Percentiles rank a stretch among this genome's conserved stretches.
Conservation (phyloP, 2,113 vertebrate genomes). For the Callocephalon fimbriatum region DNA sequence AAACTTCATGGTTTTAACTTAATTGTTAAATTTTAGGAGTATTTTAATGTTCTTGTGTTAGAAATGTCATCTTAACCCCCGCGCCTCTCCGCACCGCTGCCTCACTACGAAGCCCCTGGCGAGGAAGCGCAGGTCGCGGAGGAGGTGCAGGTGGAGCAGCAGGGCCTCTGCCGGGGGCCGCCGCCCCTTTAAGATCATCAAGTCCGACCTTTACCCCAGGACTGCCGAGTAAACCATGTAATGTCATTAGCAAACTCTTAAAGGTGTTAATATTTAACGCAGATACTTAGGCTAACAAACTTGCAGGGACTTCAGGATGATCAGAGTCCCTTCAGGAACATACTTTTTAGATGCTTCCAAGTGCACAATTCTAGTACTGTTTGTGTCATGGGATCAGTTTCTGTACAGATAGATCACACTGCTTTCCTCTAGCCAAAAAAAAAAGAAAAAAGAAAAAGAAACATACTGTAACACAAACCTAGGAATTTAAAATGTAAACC, state of each 20-base stretch:
- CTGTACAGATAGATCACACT: neutral
- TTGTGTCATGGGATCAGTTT: neutral
- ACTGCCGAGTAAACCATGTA: neutral
- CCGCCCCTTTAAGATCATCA: neutral
- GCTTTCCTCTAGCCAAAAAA: neutral
- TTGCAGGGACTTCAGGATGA: neutral
- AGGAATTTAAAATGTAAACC: neutral
- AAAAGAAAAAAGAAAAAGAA: neutral
- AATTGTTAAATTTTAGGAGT: too few species aligned
- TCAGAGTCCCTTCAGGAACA: accelerated
- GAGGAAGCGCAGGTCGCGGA: constrained; percentile 82
- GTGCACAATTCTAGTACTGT: neutral
- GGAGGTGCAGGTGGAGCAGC: constrained; percentile 85
- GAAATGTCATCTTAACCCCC: too few species aligned
- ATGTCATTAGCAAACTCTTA: neutral
- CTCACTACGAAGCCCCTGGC: constrained; percentile 85
- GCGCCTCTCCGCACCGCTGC: constrained; percentile 44
- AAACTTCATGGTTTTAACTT: too few species aligned
- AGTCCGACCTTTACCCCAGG: neutral
- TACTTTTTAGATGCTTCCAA: neutral
- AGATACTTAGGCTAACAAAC: neutral
- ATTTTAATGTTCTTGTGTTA: too few species aligned
- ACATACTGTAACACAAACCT: neutral
- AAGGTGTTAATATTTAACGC: neutral
- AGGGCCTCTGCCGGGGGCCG: constrained; percentile 57